Conservation (phyloP, 2,888 invertebrate genomes). For the Plagodis pulveraria region DNA sequence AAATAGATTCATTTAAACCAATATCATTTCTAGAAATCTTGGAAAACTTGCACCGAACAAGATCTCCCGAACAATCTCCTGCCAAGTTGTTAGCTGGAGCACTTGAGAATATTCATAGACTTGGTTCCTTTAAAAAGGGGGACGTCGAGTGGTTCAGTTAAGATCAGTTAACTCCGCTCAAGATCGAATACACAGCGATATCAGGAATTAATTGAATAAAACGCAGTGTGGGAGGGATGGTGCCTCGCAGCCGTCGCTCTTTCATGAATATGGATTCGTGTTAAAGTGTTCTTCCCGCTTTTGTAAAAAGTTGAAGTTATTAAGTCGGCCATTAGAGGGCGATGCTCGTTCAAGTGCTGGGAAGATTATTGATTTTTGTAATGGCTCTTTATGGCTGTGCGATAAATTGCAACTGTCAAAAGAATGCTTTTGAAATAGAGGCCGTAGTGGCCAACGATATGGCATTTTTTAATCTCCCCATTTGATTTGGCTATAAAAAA, state of each 20-base stretch:
- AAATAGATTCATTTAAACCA: constrained; percentile 8
- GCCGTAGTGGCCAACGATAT: constrained; percentile 13
- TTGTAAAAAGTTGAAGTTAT: constrained; percentile 66
- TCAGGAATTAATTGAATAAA: constrained; percentile 80
- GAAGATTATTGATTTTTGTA: constrained; percentile 25
- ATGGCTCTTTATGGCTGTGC: constrained; percentile 20
- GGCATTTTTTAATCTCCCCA: constrained; percentile 12
- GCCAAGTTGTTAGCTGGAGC: constrained; percentile 38
- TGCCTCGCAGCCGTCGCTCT: constrained; percentile 43
- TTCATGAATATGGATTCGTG: constrained; percentile 77
- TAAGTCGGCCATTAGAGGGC: constrained; percentile 60
- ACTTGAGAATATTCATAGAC: constrained; percentile 43
- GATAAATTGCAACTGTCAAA: constrained; percentile 25
- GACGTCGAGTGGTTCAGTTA: constrained; percentile 44
- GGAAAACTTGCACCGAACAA: constrained; percentile 18
- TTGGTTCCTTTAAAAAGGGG: constrained; percentile 48
- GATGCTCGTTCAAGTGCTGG: constrained; percentile 30
- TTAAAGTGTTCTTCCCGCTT: constrained; percentile 61
- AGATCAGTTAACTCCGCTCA: constrained; percentile 35
- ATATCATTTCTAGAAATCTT: constrained; percentile 16
- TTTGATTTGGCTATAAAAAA: background rate
- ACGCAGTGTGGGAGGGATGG: constrained; percentile 59
- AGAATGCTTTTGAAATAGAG: constrained; percentile 19
- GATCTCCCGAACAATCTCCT: constrained; percentile 21
- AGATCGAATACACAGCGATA: constrained; percentile 53